phyloP scores from a whole-genome alignment of 2,797 vertebrate genomes.

The Luscinia luscinia region DNA sequence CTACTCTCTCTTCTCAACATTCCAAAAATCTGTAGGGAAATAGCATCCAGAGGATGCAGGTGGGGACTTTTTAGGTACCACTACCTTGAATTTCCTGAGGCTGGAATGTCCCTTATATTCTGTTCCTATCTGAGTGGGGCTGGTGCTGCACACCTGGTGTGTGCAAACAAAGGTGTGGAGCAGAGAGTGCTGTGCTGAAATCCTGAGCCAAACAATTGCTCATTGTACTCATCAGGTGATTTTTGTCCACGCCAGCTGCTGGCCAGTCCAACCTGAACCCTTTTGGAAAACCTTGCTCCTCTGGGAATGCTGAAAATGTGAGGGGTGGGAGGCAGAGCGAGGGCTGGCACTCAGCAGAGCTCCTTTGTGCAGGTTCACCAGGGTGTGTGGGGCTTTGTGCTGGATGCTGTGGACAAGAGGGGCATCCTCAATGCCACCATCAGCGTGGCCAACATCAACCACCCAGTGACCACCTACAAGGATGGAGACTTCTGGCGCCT shows the following conservation, averaged over 20 bases:
- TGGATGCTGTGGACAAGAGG: constrained; percentile 84
- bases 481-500: constrained; percentile 97
- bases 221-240: constrained; percentile 2
- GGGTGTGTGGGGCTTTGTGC: constrained; percentile 90
- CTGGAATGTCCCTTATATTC: background rate
- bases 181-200: background rate
- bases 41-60: background rate
- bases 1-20: background rate
- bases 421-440: constrained; percentile 94
- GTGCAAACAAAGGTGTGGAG: constrained; percentile 62
- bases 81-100: background rate
- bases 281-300: background rate
- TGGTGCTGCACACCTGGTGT: background rate
- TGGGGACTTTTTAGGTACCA: background rate
- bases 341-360: background rate
- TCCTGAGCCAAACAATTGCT: constrained; percentile 23
- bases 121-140: background rate
- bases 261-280: background rate
- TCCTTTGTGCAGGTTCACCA: constrained; percentile 84
- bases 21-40: background rate
- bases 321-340: background rate
- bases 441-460: constrained; percentile 84
- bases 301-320: background rate
- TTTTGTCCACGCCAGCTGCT: background rate
- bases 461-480: constrained; percentile 85